Base-by-base conservation (phyloP, 1,140 invertebrate genomes). In the Diplogasteroides magnus region DNA sequence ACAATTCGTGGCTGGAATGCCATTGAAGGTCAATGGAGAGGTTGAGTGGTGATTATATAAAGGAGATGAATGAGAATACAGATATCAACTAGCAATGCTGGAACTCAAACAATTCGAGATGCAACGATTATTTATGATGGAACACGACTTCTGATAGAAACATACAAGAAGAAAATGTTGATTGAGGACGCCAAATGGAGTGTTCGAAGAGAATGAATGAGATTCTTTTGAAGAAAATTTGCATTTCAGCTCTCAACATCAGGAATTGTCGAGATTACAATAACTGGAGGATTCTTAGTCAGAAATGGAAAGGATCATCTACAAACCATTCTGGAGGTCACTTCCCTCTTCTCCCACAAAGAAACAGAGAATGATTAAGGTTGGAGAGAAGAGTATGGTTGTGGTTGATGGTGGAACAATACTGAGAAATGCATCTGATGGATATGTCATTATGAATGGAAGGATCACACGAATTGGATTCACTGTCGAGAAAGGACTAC, bases 401-500 rank as follows among this genome's bases (percentile, higher is more conserved):
- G 31, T 31, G 1, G 31, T 71, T 6, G 62, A 61, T 66, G 69
- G 69, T 32, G 69, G 69, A 57, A 26, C 55, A 3, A 58, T 71
- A 0, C 31, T 71, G 15, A 32, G 69, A 61, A 71, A 71, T 23
- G 69, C 62, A 27, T 64, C 62, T 15, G 56, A 71, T 31, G 63
- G 63, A 58, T 71, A 71, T 56, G 48, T 71, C 0, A 71, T 71
- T 31, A 48, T 58, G 31, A 67, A 67, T 60, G 65, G 65, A 67
- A 48, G 32, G n/a, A 60, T 67, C 31, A 27, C 65, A 26, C 57
- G 31, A 3, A 57, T 58, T 58, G 65, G 65, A 59, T 48, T 58
- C 28, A 57, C 59, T 60, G 55, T 55, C 1, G 65, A 57, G 32
- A 60, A 31, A 58, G 23, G 59, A 60, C 32, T 67, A 11, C 28